A percentile compares a stretch with the other conserved stretches of the same genome.
phyloP scores from a whole-genome alignment of 2,797 vertebrate species.

The Microchirus variegatus region DNA sequence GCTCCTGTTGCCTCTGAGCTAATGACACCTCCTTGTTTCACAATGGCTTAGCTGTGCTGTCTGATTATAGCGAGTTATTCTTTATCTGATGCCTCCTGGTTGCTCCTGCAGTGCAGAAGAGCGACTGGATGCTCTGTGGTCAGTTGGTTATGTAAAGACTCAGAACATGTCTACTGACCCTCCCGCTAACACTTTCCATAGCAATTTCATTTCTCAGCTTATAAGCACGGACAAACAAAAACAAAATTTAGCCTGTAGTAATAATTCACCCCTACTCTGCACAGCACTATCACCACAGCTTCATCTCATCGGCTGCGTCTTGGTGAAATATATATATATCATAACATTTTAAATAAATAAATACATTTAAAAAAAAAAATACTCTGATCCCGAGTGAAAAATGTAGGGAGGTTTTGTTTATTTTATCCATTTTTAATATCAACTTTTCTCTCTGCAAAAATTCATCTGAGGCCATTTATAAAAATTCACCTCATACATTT shows the following conservation, averaged over 20 bases:
- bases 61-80: slow-evolving; percentile 36
- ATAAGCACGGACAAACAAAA: background rate
- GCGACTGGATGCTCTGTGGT: slow-evolving; percentile 39
- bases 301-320: slow-evolving; percentile 4
- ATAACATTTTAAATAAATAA: too few relatives aligned
- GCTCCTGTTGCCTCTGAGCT: slow-evolving; percentile 51
- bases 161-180: slow-evolving; percentile 2
- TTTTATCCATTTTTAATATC: slow-evolving; percentile 48
- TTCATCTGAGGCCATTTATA: slow-evolving; percentile 27
- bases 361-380: background rate
- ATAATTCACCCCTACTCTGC: background rate
- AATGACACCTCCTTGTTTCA: slow-evolving; percentile 54
- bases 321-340: background rate
- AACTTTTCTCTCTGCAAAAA: slow-evolving; percentile 12
- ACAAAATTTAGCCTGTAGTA: slow-evolving; percentile 2
- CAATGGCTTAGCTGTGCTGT: slow-evolving; percentile 55
- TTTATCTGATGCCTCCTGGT: slow-evolving; percentile 15
- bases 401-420: slow-evolving; percentile 26
- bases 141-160: slow-evolving; percentile 40
- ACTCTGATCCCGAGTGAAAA: slow-evolving; percentile 18
- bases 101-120: slow-evolving; percentile 15
- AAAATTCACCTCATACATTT: slow-evolving; percentile 16
- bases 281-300: slow-evolving; percentile 1
- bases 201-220: slow-evolving; percentile 28
- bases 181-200: slow-evolving; percentile 16